Evolutionary conservation across 2,888 invertebrate genomes (phyloP), one percentile per base, ranked within the genome.

Genomic region (Caenorhabditis angaria): DNA sequence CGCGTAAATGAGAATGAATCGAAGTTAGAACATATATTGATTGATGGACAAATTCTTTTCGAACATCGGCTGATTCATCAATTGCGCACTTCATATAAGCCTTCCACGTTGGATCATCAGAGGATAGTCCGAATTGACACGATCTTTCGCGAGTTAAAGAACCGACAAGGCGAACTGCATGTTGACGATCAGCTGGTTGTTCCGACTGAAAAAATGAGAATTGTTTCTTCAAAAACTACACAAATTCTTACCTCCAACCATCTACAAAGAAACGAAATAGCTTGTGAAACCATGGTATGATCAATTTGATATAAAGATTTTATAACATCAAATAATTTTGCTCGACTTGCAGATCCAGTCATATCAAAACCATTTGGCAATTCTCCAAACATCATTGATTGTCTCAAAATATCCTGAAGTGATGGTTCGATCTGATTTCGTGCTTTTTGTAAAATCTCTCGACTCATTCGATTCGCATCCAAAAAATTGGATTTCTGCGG

Each of bases 281-380:
- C 67, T n/a, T 62, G 58, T 1, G 62, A 41, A 10, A 78, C 76
- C 4, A 78, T 50, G 0, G 67, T 55, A 20, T 55, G 47, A 0
- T 58, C 59, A 4, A 68, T 65, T 18, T 67, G 63, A 48, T 78
- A 65, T 2, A 78, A 59, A 18, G 53, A 62, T 18, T 63, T 57
- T 28, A 78, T 62, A 2, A 76, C 51, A 5, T 74, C 73, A 27
- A 70, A 74, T 24, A 68, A 63, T 54, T 76, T 76, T 12, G 18
- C 28, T 2, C 70, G 68, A 28, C 48, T 66, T 18, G 51, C 27
- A 4, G 66, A 57, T 27, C 78, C 78, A 25, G 70, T 69, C 35
- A 71, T 22, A 20, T 64, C 62, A 29, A 70, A 78, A n/a, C 74
- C 74, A 1, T 62, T 53, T 2, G 76, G 74, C 20, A 78, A 51